Base-by-base conservation (phyloP, 2,113 vertebrate species). In the Mellivora capensis region DNA sequence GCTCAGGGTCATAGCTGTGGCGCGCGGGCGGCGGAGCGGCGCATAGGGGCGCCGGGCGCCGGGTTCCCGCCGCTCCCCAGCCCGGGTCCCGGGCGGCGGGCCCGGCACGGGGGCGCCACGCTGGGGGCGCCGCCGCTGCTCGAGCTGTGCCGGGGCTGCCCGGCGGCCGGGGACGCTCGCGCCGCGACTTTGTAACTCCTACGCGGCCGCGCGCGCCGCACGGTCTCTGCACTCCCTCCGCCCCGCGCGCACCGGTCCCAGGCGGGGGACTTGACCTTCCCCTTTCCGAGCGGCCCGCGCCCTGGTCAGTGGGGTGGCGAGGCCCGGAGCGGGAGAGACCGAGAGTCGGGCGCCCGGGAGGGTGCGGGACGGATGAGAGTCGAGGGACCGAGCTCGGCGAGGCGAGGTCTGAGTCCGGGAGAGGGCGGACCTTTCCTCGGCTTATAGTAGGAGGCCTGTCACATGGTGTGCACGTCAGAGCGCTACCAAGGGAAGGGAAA, bases 1-100 rank as follows among this genome's bases (percentile, higher is more conserved):
- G 99, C 99, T 99, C 97, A 99, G 98, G 99, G 99, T 99, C 99
- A 99, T 99, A 97, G 99, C 99, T 98, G 98, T 83, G 97, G 93
- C 94, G 91, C 92, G 59, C 90, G 90, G 59, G 92, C 64, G 74
- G 92, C 79, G 81, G 98, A 98, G 97, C 97, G 96, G 91, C 74
- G 91, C 97, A 96, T 96, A 54, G 71, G 96, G 97, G 64, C 97
- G 81, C 97, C 37, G 97, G 96, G n/a, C 72, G 91, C 80, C 59
- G 37, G 96, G 49, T 57, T 95, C 85, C 86, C 83, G 44, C 87
- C 80, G 94, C 77, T 80, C 86, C 94, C 82, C 90, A 37, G 97
- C 91, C 93, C 87, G 13, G 82, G 54, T 91, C 83, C 85, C 42
- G 91, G 79, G 95, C 49, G 23, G 67, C 81, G 21, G 67, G 81